A percentile compares a stretch with the other conserved stretches of the same genome.
Evolutionary conservation across 2,113 vertebrate species (phyloP).

Genomic region (Tenebrosternarchus preto): DNA sequence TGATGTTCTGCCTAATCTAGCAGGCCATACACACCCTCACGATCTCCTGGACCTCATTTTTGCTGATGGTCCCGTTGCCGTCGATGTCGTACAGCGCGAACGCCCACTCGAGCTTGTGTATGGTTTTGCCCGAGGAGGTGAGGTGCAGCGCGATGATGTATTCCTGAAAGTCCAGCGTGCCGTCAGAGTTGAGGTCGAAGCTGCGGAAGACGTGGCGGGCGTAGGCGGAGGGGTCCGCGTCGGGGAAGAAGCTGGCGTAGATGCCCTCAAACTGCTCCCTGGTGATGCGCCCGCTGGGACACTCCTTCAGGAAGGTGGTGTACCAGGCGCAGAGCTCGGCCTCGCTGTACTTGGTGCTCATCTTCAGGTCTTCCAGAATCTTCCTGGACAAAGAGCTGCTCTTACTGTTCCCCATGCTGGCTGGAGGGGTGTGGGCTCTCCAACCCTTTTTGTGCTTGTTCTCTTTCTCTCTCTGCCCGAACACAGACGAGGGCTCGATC

Average conservation of each 20-base stretch:
- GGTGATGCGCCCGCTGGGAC: slow-evolving; percentile 76
- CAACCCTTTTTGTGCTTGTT: neutral
- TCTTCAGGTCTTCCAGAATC: slow-evolving; percentile 78
- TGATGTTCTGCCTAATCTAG: neutral
- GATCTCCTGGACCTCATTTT: slow-evolving; percentile 79
- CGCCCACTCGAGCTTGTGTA: slow-evolving; percentile 83
- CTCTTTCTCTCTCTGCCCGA: slow-evolving; percentile 6
- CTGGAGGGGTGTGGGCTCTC: no score
- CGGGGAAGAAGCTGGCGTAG: slow-evolving; percentile 81
- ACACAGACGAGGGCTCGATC: neutral
- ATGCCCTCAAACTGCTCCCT: slow-evolving; percentile 80
- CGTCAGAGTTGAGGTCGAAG: slow-evolving; percentile 81
- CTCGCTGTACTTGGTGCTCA: slow-evolving; percentile 79
- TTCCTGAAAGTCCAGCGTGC: slow-evolving; percentile 82
- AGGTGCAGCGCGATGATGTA: slow-evolving; percentile 83
- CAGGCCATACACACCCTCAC: slow-evolving; percentile 68
- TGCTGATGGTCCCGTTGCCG: slow-evolving; percentile 82
- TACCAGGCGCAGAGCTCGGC: slow-evolving; percentile 78
- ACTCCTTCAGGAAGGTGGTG: slow-evolving; percentile 80
- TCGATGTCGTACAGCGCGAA: slow-evolving; percentile 83
- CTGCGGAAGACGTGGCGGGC: slow-evolving; percentile 81
- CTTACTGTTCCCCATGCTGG: slow-evolving; percentile 78
- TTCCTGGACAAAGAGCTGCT: slow-evolving; percentile 80
- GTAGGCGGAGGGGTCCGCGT: slow-evolving; percentile 76
- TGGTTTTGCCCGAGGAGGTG: slow-evolving; percentile 79